Conservation (phyloP, 2,888 invertebrate genomes). For the Abrostola triplasia region DNA sequence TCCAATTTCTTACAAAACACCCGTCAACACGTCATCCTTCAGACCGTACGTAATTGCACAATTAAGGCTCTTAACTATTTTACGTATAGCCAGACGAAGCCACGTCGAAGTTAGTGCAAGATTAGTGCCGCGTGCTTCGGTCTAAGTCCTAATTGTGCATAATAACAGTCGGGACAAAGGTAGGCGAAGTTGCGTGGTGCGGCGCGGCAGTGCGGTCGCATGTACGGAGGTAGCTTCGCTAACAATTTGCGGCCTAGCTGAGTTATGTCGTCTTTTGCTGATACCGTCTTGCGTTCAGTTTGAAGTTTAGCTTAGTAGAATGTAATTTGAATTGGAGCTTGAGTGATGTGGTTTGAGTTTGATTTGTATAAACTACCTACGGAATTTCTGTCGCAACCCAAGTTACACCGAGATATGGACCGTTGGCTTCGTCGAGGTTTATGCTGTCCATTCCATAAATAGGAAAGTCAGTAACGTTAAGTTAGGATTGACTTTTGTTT, state of each 20-base stretch:
- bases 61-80: conserved; percentile 69
- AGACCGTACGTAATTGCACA: conserved; percentile 44
- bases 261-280: conserved; percentile 70
- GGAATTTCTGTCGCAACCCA: too few species aligned
- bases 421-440: too few species aligned
- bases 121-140: conserved; percentile 77
- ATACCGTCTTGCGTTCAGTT: conserved; percentile 48
- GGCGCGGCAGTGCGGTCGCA: conserved; percentile 65
- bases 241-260: conserved; percentile 79
- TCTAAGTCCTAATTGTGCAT: conserved; percentile 82
- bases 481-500: too few species aligned
- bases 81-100: conserved; percentile 57
- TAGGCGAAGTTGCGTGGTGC: conserved; percentile 68
- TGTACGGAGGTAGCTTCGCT: conserved; percentile 62
- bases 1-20: conserved; percentile 5
- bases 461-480: too few species aligned
- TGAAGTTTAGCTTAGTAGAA: conserved; percentile 23
- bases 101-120: conserved; percentile 72
- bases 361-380: background rate
- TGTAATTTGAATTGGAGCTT: conserved; percentile 43
- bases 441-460: too few species aligned
- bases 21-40: conserved; percentile 26
- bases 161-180: conserved; percentile 80
- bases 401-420: too few species aligned
- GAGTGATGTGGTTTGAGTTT: conserved; percentile 40